phyloP scores from a whole-genome alignment of 2,113 vertebrate genomes.

The Azemiops feae region DNA sequence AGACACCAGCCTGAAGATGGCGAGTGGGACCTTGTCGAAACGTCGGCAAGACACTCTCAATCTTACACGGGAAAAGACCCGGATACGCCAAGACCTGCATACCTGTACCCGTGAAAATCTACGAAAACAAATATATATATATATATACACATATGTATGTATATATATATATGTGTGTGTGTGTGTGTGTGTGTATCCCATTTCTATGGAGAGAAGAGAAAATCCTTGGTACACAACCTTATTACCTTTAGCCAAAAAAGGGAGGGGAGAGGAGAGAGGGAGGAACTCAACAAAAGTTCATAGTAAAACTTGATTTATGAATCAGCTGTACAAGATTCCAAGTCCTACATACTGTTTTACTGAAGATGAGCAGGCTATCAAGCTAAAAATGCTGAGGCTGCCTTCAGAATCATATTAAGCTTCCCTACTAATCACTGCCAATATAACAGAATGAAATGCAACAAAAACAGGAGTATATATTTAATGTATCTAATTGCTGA shows the following conservation, averaged over 20 bases:
- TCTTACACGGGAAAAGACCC: no score
- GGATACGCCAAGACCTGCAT: no score
- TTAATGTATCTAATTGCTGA: slow-evolving; percentile 33
- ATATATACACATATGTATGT: no score
- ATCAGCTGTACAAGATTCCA: neutral
- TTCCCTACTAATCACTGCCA: slow-evolving; percentile 33
- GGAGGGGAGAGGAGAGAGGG: no score
- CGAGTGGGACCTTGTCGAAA: no score
- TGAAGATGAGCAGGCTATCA: neutral
- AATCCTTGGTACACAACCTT: neutral
- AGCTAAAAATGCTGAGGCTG: slow-evolving; percentile 9
- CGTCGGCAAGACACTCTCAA: no score
- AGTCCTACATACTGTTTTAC: neutral
- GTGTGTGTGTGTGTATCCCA: no score
- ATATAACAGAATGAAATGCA: neutral
- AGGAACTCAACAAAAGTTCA: neutral
- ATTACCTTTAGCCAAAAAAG: neutral
- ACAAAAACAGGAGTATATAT: slow-evolving; percentile 36
- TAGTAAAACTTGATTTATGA: neutral
- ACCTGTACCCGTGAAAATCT: no score
- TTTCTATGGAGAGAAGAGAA: neutral
- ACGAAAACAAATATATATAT: no score
- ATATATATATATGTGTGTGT: no score
- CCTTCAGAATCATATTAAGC: slow-evolving; percentile 17
- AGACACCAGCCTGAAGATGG: no score